A percentile compares a stretch with the other conserved stretches of the same genome.
Evolutionary conservation across 2,113 vertebrate genomes (phyloP).

Genomic region (Notarius quadriscutis): DNA sequence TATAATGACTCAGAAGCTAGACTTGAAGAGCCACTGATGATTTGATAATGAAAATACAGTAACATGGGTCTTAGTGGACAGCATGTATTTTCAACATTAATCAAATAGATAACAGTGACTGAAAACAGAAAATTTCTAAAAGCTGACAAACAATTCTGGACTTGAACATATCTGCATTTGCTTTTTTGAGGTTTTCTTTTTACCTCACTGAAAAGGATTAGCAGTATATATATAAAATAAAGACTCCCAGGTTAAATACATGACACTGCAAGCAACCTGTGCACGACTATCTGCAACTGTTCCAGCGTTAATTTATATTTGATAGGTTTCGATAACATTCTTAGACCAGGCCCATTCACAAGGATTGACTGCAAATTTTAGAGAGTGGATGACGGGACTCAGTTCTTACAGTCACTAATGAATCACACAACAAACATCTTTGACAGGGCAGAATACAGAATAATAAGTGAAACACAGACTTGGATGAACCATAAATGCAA

Average conservation of each 20-base stretch:
- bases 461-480: not conserved
- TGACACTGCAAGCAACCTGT: not conserved
- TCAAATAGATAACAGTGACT: not conserved
- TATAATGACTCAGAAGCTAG: not conserved
- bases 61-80: not conserved
- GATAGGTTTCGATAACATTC: not conserved
- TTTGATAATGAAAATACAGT: not conserved
- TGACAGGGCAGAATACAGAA: not conserved
- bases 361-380: conserved; percentile 18
- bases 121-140: conserved; percentile 9
- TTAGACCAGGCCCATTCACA: not conserved
- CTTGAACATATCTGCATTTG: not conserved
- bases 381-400: conserved; percentile 8
- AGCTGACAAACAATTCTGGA: not conserved
- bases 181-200: not conserved
- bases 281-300: not conserved
- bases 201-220: not conserved
- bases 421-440: conserved; percentile 8
- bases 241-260: not conserved
- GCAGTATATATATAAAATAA: not conserved
- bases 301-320: not conserved
- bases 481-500: not conserved
- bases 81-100: not conserved
- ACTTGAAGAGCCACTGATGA: not conserved
- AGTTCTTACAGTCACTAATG: conserved; percentile 29